Evolutionary conservation across 1,140 invertebrate species (phyloP).

Genomic region (Caligus rogercresseyi): DNA sequence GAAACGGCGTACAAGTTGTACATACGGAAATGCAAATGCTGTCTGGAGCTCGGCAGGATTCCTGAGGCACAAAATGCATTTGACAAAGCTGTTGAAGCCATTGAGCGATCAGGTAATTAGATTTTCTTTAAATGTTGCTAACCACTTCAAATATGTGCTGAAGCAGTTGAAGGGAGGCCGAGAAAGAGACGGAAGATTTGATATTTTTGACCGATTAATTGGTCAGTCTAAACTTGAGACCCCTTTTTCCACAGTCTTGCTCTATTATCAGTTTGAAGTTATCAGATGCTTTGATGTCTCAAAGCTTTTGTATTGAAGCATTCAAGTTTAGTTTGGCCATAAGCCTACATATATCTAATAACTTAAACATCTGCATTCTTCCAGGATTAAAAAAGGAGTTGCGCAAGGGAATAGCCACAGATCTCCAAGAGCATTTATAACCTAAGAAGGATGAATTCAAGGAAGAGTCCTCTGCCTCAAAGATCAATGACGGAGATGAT

Average conservation of each 20-base stretch:
- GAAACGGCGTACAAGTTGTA: constrained; percentile 12
- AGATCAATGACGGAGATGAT: background rate
- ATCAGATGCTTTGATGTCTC: too few species aligned
- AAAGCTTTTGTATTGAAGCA: too few species aligned
- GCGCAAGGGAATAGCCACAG: constrained; percentile 8
- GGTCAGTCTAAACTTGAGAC: too few species aligned
- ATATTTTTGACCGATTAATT: too few species aligned
- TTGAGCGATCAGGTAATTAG: constrained; percentile 14
- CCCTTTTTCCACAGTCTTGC: too few species aligned
- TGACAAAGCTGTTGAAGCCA: constrained; percentile 18
- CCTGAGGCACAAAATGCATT: constrained; percentile 10
- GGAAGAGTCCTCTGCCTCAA: background rate
- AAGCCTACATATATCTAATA: background rate
- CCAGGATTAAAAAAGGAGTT: constrained; percentile 11
- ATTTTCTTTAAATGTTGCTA: too few species aligned
- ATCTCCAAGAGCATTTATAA: constrained; percentile 17
- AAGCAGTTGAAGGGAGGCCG: too few species aligned
- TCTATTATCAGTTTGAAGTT: too few species aligned
- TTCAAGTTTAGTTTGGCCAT: too few species aligned
- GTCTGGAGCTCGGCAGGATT: constrained; percentile 11
- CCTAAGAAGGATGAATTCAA: background rate
- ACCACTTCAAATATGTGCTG: too few species aligned
- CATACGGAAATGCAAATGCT: constrained; percentile 18
- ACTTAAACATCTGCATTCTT: background rate
- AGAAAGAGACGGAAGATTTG: too few species aligned